Evolutionary conservation across 2,888 invertebrate genomes (phyloP).

Genomic region (Oscheius sp.): DNA sequence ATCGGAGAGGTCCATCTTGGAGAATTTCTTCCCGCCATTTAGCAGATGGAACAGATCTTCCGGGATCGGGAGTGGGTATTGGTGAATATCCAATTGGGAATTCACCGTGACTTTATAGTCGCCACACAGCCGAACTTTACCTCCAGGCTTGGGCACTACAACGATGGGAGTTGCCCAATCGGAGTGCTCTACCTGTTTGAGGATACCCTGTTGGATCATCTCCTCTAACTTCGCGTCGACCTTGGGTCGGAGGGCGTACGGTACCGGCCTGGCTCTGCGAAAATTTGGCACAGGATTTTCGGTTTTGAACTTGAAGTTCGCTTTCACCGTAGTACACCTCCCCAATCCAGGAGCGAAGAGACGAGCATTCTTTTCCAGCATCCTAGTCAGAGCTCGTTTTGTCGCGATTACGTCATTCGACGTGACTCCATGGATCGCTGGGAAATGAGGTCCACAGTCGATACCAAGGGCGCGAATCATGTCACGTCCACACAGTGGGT

Average conservation of each 20-base stretch:
- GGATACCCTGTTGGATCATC: slow-evolving; percentile 28
- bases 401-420: too few species aligned
- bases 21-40: slow-evolving; percentile 38
- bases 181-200: slow-evolving; percentile 34
- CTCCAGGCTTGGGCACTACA: slow-evolving; percentile 40
- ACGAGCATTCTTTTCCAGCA: not conserved
- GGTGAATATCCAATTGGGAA: slow-evolving; percentile 36
- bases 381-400: too few species aligned
- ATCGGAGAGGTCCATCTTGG: slow-evolving; percentile 40
- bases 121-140: slow-evolving; percentile 36
- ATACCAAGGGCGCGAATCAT: too few species aligned
- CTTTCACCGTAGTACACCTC: not conserved
- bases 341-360: not conserved
- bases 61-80: slow-evolving; percentile 37
- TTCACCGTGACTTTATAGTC: slow-evolving; percentile 42
- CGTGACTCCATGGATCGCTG: too few species aligned
- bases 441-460: too few species aligned
- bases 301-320: too few species aligned
- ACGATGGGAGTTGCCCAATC: slow-evolving; percentile 42
- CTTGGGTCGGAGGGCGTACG: not conserved
- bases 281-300: not conserved
- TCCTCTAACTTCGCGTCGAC: not conserved
- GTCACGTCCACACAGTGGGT: too few species aligned
- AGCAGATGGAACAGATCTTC: slow-evolving; percentile 40
- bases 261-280: not conserved